Conservation (phyloP, 1,140 invertebrate species). For the Apis cerana region DNA sequence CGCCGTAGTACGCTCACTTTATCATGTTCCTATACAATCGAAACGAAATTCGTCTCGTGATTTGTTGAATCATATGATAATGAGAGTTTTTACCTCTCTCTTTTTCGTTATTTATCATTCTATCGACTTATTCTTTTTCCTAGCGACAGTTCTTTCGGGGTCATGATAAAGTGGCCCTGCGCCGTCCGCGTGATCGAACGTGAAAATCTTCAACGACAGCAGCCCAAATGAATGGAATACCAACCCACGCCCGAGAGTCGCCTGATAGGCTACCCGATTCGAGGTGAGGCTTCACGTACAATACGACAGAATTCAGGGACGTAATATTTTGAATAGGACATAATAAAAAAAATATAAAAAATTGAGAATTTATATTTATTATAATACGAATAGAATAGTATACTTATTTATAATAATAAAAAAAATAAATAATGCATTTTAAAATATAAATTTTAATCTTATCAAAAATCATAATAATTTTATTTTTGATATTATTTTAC, state of each 20-base stretch:
- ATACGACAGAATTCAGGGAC: slow-evolving; percentile 40
- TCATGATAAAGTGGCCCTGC: slow-evolving; percentile 50
- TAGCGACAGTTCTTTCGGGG: slow-evolving; percentile 21
- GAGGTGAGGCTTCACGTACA: slow-evolving; percentile 58
- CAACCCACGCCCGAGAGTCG: slow-evolving; percentile 69
- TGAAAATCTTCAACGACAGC: slow-evolving; percentile 70
- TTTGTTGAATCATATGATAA: slow-evolving; percentile 55
- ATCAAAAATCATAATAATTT: not conserved
- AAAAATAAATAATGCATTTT: no score
- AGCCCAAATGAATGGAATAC: slow-evolving; percentile 75
- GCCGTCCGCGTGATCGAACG: slow-evolving; percentile 65
- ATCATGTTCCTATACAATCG: slow-evolving; percentile 58
- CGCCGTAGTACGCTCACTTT: slow-evolving; percentile 54
- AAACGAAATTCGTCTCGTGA: slow-evolving; percentile 57
- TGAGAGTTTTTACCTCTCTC: slow-evolving; percentile 13
- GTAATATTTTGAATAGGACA: slow-evolving; percentile 14
- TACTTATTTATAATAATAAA: not conserved
- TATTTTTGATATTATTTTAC: not conserved
- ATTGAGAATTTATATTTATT: no score
- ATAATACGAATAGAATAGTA: no score
- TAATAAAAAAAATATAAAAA: not conserved
- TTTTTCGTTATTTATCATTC: slow-evolving; percentile 9
- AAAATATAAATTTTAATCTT: not conserved
- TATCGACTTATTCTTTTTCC: not conserved
- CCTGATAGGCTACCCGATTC: slow-evolving; percentile 63